These are phyloP conservation scores for Holacanthus passer DNA, from an alignment of 2,113 vertebrate species.

Conservation along the genomic window DNA sequence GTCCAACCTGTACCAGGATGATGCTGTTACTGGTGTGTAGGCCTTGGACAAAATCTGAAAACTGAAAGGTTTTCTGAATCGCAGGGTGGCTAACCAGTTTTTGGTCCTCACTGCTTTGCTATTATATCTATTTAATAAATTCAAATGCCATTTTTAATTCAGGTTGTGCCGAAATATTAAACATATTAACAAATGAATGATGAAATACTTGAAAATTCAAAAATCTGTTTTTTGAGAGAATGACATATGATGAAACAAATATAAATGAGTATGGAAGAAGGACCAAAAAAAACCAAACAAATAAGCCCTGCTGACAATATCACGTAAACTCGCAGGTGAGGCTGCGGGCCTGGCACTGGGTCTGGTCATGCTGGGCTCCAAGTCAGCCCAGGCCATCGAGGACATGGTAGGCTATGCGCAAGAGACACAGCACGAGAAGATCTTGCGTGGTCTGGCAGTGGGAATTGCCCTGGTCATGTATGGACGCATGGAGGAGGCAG, in stretches of 20 bases:
- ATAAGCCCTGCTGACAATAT: neutral
- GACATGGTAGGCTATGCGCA: constrained; percentile 99
- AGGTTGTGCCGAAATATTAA: neutral
- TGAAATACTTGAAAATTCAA: neutral
- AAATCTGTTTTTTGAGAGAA: neutral
- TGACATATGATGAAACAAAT: neutral
- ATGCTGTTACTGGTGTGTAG: constrained; percentile 94
- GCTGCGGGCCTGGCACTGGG: constrained; percentile 96
- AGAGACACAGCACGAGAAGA: constrained; percentile 99
- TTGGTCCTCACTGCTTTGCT: neutral
- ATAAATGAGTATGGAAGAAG: neutral
- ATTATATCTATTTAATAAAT: neutral
- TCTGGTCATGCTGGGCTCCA: constrained; percentile 97
- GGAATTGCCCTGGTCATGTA: constrained; percentile 99
- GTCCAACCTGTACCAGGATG: constrained; percentile 98
- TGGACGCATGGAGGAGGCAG: constrained; percentile 98
- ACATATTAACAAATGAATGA: neutral
- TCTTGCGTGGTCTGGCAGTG: constrained; percentile 94
- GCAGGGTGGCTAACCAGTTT: neutral
- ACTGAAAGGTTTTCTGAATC: neutral
- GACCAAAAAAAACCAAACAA: neutral
- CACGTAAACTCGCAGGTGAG: constrained; percentile 86
- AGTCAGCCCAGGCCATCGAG: constrained; percentile 98
- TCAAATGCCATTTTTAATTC: neutral
- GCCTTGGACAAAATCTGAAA: neutral